Base-by-base conservation (phyloP, 1,140 invertebrate species). In the Stegodyphus dumicola region DNA sequence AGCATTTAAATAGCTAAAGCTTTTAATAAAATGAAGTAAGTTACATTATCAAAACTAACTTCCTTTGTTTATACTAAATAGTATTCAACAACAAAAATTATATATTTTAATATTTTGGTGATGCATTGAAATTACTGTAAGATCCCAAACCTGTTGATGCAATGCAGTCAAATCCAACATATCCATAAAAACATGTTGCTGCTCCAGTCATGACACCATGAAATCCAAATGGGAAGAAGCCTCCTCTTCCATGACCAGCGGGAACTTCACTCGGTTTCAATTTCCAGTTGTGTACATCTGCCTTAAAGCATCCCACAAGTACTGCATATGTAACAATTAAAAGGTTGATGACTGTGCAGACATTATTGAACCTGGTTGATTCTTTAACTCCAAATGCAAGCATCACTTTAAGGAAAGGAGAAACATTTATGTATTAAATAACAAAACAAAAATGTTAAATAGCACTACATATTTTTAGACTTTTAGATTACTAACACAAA, bases 141-240 rank as follows among this genome's bases (percentile, higher is more conserved):
- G 1, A 77, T 10, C 87, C 66, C 79, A 90, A 87, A 88, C 91
- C 92, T 1, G 95, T 96, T 6, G 95, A 96, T 13, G 96, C 96
- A 69, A 97, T 94, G 71, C 94, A 94, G 91, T 97, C 96, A 89
- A 97, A 97, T 52, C 97, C 97, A 88, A 98, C 98, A 86, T 87
- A 87, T 33, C 95, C 96, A 89, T 94, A 98, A 90, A 98, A 98
- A 90, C 96, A 97, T 73, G 95, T 96, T 0, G 96, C 96, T 0
- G 96, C 96, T 0, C 96, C 96, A 0, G 93, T 92, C 93, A 91
- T 81, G 77, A 91, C 88, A 10, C 96, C 96, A 2, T 92, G 92
- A 7, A 96, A 89, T 0, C 96, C 96, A 90, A 93, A 97, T 0
- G 96, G 96, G 90, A 95, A 93, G 89, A 97, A 97, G 4, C 95